These are phyloP conservation scores for Psilopogon haemacephalus DNA, from an alignment of 2,113 vertebrate genomes.

Conservation along the genomic window DNA sequence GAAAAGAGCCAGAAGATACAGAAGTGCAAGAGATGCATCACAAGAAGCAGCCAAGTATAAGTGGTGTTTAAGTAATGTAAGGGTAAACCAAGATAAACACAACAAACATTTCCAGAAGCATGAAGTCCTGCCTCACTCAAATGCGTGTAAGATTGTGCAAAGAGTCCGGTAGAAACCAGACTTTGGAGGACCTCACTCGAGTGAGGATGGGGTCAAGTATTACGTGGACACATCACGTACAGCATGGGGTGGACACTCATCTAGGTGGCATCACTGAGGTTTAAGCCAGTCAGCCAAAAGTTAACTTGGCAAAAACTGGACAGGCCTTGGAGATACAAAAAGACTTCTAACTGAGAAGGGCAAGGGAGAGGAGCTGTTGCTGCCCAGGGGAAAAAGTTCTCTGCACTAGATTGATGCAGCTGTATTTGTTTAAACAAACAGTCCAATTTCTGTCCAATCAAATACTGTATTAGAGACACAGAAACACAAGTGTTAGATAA, in stretches of 20 bases:
- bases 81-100: background rate
- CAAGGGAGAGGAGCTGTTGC: background rate
- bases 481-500: background rate
- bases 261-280: accelerated
- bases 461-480: background rate
- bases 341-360: background rate
- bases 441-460: accelerated
- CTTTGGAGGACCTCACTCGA: background rate
- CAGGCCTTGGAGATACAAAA: background rate
- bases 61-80: accelerated
- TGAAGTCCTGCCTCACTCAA: background rate
- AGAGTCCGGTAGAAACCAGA: background rate
- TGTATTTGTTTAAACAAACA: background rate
- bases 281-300: background rate
- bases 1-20: background rate
- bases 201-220: background rate
- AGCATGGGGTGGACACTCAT: accelerated
- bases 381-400: background rate
- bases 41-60: background rate
- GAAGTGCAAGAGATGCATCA: background rate
- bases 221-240: background rate
- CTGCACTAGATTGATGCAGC: background rate
- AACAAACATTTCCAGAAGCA: background rate
- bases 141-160: background rate
- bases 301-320: background rate